These are phyloP conservation scores for Lasioglossum baleicum DNA, from an alignment of 1,140 invertebrate genomes.

Conservation along the genomic window DNA sequence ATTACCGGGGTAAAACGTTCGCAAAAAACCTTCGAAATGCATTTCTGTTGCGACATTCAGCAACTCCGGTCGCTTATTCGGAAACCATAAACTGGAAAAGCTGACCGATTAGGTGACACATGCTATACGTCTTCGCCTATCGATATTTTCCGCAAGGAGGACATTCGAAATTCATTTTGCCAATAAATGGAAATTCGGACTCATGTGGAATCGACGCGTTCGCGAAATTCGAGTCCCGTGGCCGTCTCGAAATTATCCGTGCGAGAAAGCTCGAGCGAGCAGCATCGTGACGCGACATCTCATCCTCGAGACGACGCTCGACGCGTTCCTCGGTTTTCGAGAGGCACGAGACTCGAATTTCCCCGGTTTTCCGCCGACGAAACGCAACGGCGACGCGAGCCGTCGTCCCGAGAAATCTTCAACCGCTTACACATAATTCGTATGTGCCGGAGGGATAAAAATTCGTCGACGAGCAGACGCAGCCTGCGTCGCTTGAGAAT, in stretches of 20 bases:
- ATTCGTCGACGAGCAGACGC: background rate
- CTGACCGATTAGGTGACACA: too few relatives aligned
- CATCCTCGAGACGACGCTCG: background rate
- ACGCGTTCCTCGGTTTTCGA: background rate
- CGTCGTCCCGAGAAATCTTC: background rate
- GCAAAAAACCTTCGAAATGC: background rate
- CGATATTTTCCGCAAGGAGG: too few relatives aligned
- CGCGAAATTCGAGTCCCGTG: background rate
- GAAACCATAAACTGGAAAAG: too few relatives aligned
- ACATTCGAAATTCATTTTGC: too few relatives aligned
- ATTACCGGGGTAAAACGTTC: background rate
- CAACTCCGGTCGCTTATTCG: too few relatives aligned
- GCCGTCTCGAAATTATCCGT: background rate
- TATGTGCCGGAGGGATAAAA: background rate
- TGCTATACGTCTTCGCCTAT: too few relatives aligned
- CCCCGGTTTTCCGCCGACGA: background rate
- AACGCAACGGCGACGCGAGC: background rate
- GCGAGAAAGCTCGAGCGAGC: background rate
- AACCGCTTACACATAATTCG: constrained; percentile 8
- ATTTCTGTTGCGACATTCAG: too few relatives aligned
- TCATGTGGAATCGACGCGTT: too few relatives aligned
- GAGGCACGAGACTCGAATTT: background rate
- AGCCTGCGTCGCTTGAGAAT: too few relatives aligned
- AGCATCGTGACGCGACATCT: background rate
- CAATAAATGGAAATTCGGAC: too few relatives aligned